phyloP scores from a whole-genome alignment of 2,888 invertebrate genomes.

The Corythucha ciliata region DNA sequence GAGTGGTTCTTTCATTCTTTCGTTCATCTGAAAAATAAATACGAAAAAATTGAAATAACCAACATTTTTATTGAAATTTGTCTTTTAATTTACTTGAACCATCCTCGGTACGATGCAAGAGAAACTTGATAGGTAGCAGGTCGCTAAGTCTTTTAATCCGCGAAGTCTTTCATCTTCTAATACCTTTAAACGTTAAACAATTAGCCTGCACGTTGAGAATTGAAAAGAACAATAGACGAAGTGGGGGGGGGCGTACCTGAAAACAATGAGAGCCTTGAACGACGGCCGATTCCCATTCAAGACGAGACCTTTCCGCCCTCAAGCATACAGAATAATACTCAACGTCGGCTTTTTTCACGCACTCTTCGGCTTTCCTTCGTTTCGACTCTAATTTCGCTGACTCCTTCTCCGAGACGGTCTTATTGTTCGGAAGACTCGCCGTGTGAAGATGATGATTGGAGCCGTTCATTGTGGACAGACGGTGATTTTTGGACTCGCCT shows the following conservation, averaged over 20 bases:
- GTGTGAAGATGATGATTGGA: too few species aligned
- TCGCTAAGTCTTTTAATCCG: conserved; percentile 60
- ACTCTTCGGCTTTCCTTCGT: conserved; percentile 79
- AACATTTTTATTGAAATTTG: background rate
- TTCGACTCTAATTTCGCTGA: conserved; percentile 65
- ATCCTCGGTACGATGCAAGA: conserved; percentile 69
- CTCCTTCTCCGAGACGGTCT: conserved; percentile 50
- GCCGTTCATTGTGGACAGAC: too few species aligned
- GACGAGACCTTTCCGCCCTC: conserved; percentile 77
- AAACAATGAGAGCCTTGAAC: conserved; percentile 76
- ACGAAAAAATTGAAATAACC: background rate
- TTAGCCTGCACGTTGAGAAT: background rate
- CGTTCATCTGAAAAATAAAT: conserved; percentile 51
- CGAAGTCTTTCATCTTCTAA: conserved; percentile 82
- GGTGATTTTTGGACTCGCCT: conserved; percentile 25
- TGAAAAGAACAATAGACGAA: background rate
- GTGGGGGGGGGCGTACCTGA: conserved; percentile 44
- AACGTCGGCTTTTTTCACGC: conserved; percentile 82
- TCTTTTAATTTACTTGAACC: conserved; percentile 48
- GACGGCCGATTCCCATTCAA: conserved; percentile 88
- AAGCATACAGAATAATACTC: conserved; percentile 89
- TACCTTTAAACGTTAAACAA: conserved; percentile 41
- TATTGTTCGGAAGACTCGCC: too few species aligned
- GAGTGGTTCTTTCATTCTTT: conserved; percentile 58
- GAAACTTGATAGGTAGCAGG: conserved; percentile 49